phyloP scores from a whole-genome alignment of 2,113 vertebrate species.

The Alligator sinensis region DNA sequence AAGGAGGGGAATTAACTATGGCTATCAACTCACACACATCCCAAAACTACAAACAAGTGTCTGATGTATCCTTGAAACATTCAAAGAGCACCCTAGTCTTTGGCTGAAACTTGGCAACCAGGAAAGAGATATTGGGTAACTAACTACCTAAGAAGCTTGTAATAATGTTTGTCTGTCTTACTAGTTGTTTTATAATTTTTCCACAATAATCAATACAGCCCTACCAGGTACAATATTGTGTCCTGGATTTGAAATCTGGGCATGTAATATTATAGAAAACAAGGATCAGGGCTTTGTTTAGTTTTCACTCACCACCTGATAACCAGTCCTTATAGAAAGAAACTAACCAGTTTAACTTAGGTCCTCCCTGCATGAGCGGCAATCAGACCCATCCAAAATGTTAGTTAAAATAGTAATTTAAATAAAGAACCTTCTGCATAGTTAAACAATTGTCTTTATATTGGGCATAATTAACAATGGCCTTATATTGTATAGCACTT shows the following conservation, averaged over 20 bases:
- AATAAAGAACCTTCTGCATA: background rate
- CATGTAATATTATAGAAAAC: background rate
- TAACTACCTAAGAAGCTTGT: slow-evolving; percentile 23
- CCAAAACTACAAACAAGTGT: background rate
- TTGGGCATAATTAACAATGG: background rate
- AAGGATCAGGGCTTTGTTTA: background rate
- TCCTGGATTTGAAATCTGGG: background rate
- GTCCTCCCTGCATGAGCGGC: background rate
- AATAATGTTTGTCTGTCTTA: slow-evolving; percentile 9
- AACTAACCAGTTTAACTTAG: background rate
- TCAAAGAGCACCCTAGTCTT: background rate
- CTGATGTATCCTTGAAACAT: background rate
- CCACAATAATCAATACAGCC: background rate
- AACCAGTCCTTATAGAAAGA: background rate
- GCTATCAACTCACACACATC: background rate
- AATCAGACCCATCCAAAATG: background rate
- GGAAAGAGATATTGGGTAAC: slow-evolving; percentile 20
- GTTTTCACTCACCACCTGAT: background rate
- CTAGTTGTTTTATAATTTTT: background rate
- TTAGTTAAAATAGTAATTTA: background rate
- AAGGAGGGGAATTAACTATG: background rate
- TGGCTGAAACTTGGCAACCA: slow-evolving; percentile 3
- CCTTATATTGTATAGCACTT: background rate
- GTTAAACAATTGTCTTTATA: background rate
- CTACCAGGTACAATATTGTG: background rate